A percentile compares a stretch with the other conserved stretches of the same genome.
Conservation (phyloP, 2,797 vertebrate species). For the Threskiornis aethiopicus region DNA sequence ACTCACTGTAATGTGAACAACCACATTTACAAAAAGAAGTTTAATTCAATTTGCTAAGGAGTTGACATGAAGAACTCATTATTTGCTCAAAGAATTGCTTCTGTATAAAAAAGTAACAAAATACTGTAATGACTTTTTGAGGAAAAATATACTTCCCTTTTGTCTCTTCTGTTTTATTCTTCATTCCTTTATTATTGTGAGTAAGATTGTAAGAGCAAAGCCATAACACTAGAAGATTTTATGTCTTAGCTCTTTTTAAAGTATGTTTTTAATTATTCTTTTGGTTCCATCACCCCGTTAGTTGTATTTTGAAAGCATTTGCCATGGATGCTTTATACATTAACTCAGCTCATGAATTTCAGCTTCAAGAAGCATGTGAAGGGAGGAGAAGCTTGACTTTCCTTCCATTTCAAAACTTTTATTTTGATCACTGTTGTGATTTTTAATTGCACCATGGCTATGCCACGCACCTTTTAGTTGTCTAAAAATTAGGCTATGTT, state of each 20-base stretch:
- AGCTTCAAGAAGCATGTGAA: neutral
- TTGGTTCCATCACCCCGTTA: neutral
- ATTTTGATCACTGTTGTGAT: neutral
- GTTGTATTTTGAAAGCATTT: neutral
- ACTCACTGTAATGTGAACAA: neutral
- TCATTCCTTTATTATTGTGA: neutral
- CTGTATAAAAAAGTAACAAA: neutral
- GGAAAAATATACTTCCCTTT: neutral
- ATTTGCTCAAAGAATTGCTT: neutral
- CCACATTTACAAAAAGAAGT: neutral
- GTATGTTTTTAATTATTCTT: neutral
- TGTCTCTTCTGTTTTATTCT: neutral
- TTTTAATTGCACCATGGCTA: neutral
- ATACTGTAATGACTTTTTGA: neutral
- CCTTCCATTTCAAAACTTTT: neutral
- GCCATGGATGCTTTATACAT: neutral
- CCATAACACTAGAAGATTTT: neutral
- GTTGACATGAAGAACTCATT: neutral
- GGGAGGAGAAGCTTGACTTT: neutral
- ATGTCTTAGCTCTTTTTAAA: neutral
- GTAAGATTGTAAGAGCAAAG: neutral
- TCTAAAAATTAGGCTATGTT: neutral
- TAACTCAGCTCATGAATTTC: neutral
- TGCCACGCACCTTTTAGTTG: neutral
- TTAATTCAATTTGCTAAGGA: constrained; percentile 9